Evolutionary conservation across 1,140 invertebrate genomes (phyloP).

Genomic region (Atta cephalotes): DNA sequence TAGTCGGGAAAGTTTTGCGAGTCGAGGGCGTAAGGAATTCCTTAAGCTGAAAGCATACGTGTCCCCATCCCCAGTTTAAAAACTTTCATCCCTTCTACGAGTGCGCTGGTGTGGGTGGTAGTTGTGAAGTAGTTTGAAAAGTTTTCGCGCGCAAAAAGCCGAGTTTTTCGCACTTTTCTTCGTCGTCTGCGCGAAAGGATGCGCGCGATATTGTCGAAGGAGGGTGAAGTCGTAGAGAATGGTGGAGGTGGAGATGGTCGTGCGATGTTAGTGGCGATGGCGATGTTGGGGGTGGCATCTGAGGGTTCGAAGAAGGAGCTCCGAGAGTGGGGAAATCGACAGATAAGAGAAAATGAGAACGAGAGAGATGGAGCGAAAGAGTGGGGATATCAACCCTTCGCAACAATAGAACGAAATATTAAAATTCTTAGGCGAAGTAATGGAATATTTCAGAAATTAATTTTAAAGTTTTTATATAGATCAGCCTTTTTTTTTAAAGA

Average conservation of each 20-base stretch:
- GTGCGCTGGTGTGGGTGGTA: constrained; percentile 50
- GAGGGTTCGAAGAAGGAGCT: constrained; percentile 71
- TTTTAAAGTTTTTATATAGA: constrained; percentile 5
- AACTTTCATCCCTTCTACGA: constrained; percentile 66
- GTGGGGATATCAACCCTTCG: constrained; percentile 38
- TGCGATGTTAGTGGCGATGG: constrained; percentile 71
- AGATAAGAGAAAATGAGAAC: constrained; percentile 69
- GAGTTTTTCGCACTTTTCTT: constrained; percentile 80
- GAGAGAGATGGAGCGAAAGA: constrained; percentile 32
- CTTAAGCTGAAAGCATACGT: constrained; percentile 63
- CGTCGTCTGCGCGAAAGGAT: constrained; percentile 68
- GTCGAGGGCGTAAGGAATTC: constrained; percentile 64
- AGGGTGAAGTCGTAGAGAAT: constrained; percentile 69
- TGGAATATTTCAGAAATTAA: constrained; percentile 63
- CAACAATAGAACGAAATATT: constrained; percentile 60
- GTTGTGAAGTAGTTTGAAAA: constrained; percentile 75
- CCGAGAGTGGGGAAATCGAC: constrained; percentile 73
- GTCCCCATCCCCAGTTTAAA: constrained; percentile 53
- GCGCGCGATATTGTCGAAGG: constrained; percentile 63
- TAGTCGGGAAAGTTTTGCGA: constrained; percentile 57
- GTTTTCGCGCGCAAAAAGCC: constrained; percentile 80
- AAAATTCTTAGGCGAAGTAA: constrained; percentile 66
- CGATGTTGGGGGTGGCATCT: constrained; percentile 73
- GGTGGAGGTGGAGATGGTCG: constrained; percentile 67
- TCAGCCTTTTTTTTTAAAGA: neutral